Conservation (phyloP, 2,113 vertebrate species). For the Aldabrachelys gigantea region DNA sequence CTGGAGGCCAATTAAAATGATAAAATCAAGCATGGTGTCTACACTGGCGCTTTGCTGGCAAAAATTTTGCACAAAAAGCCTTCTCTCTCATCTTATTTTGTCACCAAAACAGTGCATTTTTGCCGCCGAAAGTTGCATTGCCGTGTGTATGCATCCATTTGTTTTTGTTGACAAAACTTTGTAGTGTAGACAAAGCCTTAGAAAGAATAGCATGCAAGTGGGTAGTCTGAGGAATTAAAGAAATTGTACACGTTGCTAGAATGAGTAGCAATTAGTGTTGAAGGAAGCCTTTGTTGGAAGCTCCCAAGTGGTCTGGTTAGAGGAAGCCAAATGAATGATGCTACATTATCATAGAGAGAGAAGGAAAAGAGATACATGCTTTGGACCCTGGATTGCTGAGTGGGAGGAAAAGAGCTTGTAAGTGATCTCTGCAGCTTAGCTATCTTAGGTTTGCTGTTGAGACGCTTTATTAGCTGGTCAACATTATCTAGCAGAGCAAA, state of each 20-base stretch:
- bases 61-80: too few species aligned
- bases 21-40: too few species aligned
- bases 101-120: too few species aligned
- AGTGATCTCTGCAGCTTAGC: neutral
- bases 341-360: neutral
- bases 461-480: neutral
- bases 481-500: neutral
- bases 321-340: neutral
- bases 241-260: accelerated
- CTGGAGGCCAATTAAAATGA: too few species aligned
- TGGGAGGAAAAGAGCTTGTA: neutral
- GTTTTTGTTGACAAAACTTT: too few species aligned
- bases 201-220: neutral
- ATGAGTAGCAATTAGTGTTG: neutral
- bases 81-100: too few species aligned
- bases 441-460: neutral
- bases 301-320: neutral
- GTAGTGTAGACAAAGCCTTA: too few species aligned
- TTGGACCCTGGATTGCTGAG: neutral
- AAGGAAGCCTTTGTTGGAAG: neutral
- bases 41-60: too few species aligned
- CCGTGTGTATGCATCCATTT: too few species aligned
- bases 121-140: too few species aligned
- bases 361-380: neutral
- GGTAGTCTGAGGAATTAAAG: neutral